Evolutionary conservation across 2,113 vertebrate species (phyloP), one percentile per base, ranked within the genome.

Genomic region (Pollimyrus isidori): DNA sequence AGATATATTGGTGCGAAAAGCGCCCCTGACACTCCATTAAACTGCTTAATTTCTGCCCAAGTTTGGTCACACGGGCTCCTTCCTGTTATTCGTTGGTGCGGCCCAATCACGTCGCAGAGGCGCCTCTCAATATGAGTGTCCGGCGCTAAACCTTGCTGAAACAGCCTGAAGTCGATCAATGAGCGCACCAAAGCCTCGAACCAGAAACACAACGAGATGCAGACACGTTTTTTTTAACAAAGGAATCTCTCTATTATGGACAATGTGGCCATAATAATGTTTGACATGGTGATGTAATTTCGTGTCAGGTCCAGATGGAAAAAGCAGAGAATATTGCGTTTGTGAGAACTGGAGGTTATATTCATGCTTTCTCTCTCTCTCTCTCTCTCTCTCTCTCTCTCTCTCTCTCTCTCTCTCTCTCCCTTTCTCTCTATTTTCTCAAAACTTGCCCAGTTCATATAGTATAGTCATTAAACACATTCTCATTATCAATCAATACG

Each of bases 1-100:
- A 96, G 95, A 96, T 94, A 94, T 94, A 96, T 96, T 94, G 93
- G 94, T 95, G 94, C 94, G 94, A 95, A 95, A 94, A 95, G 92
- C 94, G 93, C 94, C 91, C 89, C 88, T 95, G 94, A 95, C 95
- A 94, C 89, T 87, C 90, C 87, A 89, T 91, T 92, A 93, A 94
- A 91, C 92, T 92, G 91, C 90, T 94, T 94, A 93, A 92, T 92
- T 89, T 90, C 62, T 35, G 45, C 39, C 90, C 84, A 88, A 56
- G 23, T 90, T 90, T 90, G 76, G 7, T 90, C 87, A 86, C 30
- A n/a, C 73, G 58, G 87, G 45, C 90, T 53, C 50, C 83, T 88
- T 46, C 92, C 76, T 46, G 26, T 89, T 90, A 88, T 87, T 76
- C 80, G 50, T 82, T 7, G 42, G 39, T 13, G 49, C 52, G 23